Conservation (phyloP, 2,797 vertebrate genomes). For the Odontamblyopus rebecca region DNA sequence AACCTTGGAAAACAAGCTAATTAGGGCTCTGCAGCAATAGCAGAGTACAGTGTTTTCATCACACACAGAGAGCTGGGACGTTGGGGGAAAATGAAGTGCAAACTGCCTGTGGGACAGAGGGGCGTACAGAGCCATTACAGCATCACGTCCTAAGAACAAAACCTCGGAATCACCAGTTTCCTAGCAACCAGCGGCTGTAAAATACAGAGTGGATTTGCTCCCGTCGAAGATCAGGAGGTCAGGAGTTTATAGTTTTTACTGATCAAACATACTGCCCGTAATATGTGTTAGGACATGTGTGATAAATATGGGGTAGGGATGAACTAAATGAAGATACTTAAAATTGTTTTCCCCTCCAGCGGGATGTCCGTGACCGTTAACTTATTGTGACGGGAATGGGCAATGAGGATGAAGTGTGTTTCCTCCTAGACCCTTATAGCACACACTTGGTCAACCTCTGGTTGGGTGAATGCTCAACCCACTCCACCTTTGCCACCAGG, state of each 20-base stretch:
- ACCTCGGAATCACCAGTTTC: constrained; percentile 48
- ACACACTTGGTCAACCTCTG: background rate
- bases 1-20: constrained; percentile 57
- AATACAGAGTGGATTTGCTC: constrained; percentile 12
- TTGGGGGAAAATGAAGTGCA: constrained; percentile 48
- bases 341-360: background rate
- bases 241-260: constrained; percentile 5
- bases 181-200: constrained; percentile 47
- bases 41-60: constrained; percentile 48
- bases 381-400: background rate
- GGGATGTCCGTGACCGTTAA: background rate
- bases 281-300: background rate
- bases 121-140: constrained; percentile 22
- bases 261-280: background rate
- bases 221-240: constrained; percentile 16
- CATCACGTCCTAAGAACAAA: constrained; percentile 35
- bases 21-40: constrained; percentile 61
- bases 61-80: constrained; percentile 48
- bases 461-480: background rate
- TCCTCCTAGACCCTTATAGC: background rate
- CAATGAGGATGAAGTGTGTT: background rate
- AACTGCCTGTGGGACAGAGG: constrained; percentile 43
- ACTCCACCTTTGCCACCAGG: no score
- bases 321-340: background rate
- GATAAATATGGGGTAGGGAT: constrained; percentile 6